phyloP scores from a whole-genome alignment of 2,797 vertebrate genomes.

The Rhabdophis nuchalis region DNA sequence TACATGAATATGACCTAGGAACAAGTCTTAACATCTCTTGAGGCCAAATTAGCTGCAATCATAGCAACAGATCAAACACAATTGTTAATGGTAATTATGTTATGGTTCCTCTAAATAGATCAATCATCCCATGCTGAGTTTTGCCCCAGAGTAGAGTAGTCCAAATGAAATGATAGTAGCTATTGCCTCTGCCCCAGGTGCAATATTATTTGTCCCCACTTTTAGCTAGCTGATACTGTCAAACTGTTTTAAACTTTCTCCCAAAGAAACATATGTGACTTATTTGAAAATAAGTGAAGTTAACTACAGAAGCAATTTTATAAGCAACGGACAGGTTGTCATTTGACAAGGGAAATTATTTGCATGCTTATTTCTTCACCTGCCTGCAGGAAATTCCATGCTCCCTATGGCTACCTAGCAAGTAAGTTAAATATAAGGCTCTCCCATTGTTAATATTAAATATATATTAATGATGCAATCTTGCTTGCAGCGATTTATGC shows the following conservation, averaged over 20 bases:
- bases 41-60: slow-evolving; percentile 50
- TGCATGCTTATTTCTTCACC: not conserved
- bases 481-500: not conserved
- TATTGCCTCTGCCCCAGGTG: slow-evolving; percentile 11
- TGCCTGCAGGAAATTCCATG: not conserved
- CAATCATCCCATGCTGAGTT: slow-evolving; percentile 51
- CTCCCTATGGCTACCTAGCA: not conserved
- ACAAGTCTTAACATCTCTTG: slow-evolving; percentile 35
- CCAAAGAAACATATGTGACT: not conserved
- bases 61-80: slow-evolving; percentile 35
- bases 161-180: slow-evolving; percentile 21
- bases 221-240: slow-evolving; percentile 8
- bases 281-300: slow-evolving; percentile 27
- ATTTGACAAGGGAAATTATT: not conserved
- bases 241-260: slow-evolving; percentile 15
- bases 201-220: not conserved
- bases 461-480: not conserved
- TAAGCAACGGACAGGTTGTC: slow-evolving; percentile 44
- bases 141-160: slow-evolving; percentile 48
- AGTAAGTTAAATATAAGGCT: not conserved
- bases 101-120: slow-evolving; percentile 51
- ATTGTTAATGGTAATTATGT: slow-evolving; percentile 44
- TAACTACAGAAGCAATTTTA: slow-evolving; percentile 46
- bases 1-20: slow-evolving; percentile 48
- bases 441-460: not conserved